phyloP scores from a whole-genome alignment of 2,888 invertebrate species.

The Himalopsyche anomala region DNA sequence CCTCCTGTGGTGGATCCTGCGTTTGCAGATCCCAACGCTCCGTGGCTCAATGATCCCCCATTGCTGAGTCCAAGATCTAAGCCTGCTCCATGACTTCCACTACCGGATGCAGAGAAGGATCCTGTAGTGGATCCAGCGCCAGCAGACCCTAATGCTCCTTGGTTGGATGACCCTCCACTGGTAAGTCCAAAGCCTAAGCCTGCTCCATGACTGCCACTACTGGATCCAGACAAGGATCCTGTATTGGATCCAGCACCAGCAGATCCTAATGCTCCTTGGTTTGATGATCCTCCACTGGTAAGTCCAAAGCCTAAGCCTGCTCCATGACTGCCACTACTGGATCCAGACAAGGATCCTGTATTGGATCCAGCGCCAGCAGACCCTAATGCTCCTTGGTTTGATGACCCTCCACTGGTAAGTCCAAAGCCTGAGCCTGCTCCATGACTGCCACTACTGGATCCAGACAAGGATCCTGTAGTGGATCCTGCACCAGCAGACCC shows the following conservation, averaged over 20 bases:
- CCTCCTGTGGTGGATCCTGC: too few species aligned
- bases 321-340: conserved; percentile 9
- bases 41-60: too few species aligned
- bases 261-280: background rate
- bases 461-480: background rate
- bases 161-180: background rate
- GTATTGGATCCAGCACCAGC: conserved; percentile 4
- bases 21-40: too few species aligned
- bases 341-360: background rate
- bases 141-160: background rate
- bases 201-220: conserved; percentile 3
- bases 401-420: background rate
- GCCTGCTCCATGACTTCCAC: background rate
- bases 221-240: background rate
- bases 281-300: background rate
- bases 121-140: conserved; percentile 18
- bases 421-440: background rate
- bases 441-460: conserved; percentile 15
- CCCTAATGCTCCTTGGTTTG: background rate
- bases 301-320: background rate
- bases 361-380: conserved; percentile 1
- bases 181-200: background rate
- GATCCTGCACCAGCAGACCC: conserved; percentile 36
- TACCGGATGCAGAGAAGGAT: background rate
- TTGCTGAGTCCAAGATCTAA: background rate